These are phyloP conservation scores for Campoletis raptor DNA, from an alignment of 2,888 invertebrate genomes.

Conservation along the genomic window DNA sequence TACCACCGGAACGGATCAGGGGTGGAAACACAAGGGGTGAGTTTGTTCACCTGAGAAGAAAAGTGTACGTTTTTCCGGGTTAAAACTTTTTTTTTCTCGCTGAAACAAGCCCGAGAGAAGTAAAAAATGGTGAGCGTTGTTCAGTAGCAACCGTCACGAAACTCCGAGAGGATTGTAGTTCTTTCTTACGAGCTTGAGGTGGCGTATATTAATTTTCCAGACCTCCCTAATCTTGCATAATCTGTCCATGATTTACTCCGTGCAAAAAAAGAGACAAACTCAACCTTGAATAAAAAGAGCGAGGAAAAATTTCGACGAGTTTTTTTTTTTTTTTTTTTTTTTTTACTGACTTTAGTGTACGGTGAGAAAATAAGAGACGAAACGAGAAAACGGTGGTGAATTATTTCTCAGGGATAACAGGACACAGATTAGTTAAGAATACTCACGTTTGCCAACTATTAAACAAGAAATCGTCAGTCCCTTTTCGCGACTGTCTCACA, in stretches of 20 bases:
- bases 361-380: not conserved
- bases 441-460: not conserved
- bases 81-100: not conserved
- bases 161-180: not conserved
- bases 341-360: not conserved
- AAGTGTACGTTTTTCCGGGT: constrained; percentile 1
- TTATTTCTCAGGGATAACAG: not conserved
- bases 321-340: constrained; percentile 1
- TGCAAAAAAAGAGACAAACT: constrained; percentile 21
- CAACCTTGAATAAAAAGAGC: not conserved
- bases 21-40: not conserved
- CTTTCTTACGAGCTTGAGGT: constrained; percentile 54
- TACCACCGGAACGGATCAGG: constrained; percentile 24
- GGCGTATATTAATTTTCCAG: constrained; percentile 80
- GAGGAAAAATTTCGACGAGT: not conserved
- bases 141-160: constrained; percentile 3
- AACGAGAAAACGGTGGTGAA: not conserved
- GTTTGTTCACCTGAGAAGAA: constrained; percentile 31
- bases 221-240: constrained; percentile 81
- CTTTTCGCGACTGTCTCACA: not conserved
- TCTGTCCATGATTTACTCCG: constrained; percentile 79
- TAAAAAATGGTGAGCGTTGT: constrained; percentile 20
- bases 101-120: not conserved
- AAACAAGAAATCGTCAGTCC: not conserved
- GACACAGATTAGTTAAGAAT: not conserved